Evolutionary conservation across 2,797 vertebrate genomes (phyloP).

Genomic region (Smutsia gigantea): DNA sequence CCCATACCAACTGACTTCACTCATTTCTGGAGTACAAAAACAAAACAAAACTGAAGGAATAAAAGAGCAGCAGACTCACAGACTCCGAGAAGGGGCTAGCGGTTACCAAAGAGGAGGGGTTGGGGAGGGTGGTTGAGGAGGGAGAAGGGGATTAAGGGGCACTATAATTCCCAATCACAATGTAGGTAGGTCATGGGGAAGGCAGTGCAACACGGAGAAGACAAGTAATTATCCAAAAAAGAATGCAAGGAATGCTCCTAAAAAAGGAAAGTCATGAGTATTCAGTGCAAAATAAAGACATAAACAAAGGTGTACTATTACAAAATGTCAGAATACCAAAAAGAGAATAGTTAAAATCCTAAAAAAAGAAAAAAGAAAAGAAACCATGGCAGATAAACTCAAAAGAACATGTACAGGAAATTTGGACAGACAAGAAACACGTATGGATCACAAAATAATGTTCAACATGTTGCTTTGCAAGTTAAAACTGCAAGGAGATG

Average conservation of each 20-base stretch:
- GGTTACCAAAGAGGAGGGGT: too few relatives aligned
- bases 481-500: not conserved
- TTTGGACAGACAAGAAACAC: not conserved
- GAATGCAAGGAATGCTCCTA: not conserved
- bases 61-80: too few relatives aligned
- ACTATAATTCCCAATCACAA: too few relatives aligned
- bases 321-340: constrained; percentile 10
- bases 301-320: not conserved
- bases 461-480: not conserved
- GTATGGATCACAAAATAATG: not conserved
- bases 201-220: too few relatives aligned
- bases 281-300: not conserved
- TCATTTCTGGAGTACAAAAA: too few relatives aligned
- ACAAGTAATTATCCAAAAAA: not conserved
- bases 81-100: too few relatives aligned
- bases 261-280: not conserved
- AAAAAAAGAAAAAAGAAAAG: not conserved
- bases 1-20: too few relatives aligned
- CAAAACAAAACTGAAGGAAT: too few relatives aligned
- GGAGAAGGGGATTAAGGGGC: too few relatives aligned
- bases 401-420: not conserved
- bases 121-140: too few relatives aligned
- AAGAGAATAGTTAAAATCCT: not conserved
- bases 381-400: not conserved
- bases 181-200: too few relatives aligned